phyloP scores from a whole-genome alignment of 2,797 vertebrate genomes.

The Sylvilagus floridanus region DNA sequence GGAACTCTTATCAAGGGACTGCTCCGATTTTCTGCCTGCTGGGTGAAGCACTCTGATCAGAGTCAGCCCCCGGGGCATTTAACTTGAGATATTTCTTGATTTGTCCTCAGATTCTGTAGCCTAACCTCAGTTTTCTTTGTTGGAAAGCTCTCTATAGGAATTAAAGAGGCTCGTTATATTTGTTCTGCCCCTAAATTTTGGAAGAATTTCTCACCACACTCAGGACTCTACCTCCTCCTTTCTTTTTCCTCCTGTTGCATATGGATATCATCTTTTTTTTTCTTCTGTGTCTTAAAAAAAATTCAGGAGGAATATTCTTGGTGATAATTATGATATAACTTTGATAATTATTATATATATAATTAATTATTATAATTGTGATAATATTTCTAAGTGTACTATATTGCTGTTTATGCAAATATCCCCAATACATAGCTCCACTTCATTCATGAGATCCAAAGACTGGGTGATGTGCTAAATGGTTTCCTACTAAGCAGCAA shows the following conservation, averaged over 20 bases:
- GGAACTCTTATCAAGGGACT: conserved; percentile 49
- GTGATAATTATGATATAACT: neutral
- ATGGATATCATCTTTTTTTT: neutral
- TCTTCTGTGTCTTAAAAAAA: neutral
- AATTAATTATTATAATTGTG: neutral
- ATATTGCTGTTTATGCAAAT: neutral
- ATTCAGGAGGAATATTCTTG: neutral
- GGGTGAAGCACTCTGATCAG: conserved; percentile 19
- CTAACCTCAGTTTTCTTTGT: conserved; percentile 48
- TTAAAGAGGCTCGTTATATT: neutral
- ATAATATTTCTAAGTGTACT: neutral
- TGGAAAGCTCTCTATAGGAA: conserved; percentile 20
- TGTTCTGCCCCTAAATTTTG: neutral
- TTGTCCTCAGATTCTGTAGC: conserved; percentile 64
- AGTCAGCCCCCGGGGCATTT: neutral
- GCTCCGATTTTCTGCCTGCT: conserved; percentile 68
- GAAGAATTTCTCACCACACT: conserved; percentile 18
- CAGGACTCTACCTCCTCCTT: neutral
- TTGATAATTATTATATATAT: no score
- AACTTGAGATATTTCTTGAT: conserved; percentile 20
- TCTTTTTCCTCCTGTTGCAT: rapidly evolving
- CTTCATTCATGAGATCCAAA: neutral
- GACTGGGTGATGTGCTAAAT: neutral
- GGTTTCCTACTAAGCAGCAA: neutral
- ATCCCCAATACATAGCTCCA: neutral